Conservation (phyloP, 1,140 invertebrate genomes). For the Eumaeus atala region DNA sequence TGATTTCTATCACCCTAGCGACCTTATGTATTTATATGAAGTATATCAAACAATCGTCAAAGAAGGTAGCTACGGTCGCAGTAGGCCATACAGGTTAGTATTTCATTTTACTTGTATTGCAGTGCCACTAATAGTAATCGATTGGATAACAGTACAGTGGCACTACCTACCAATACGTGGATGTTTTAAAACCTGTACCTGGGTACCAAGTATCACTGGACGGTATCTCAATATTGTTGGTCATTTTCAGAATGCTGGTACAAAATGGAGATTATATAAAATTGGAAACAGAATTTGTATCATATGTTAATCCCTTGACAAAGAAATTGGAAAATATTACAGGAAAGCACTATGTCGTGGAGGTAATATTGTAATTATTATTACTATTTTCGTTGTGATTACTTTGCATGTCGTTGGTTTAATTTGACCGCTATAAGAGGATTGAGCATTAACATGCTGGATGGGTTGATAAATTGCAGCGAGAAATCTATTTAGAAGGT, state of each 20-base stretch:
- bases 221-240: too few species aligned
- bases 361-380: slow-evolving; percentile 66
- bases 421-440: too few species aligned
- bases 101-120: not conserved
- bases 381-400: too few species aligned
- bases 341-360: slow-evolving; percentile 88
- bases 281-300: slow-evolving; percentile 94
- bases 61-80: slow-evolving; percentile 77
- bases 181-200: too few species aligned
- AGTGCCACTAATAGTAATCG: too few species aligned
- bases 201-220: too few species aligned
- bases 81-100: slow-evolving; percentile 79
- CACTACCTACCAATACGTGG: too few species aligned
- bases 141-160: too few species aligned
- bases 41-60: slow-evolving; percentile 87
- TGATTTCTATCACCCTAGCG: slow-evolving; percentile 91
- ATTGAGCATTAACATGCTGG: too few species aligned
- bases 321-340: slow-evolving; percentile 92
- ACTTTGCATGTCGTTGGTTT: too few species aligned
- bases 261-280: slow-evolving; percentile 89
- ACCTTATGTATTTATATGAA: slow-evolving; percentile 85
- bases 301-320: slow-evolving; percentile 95
- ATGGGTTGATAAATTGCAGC: too few species aligned
- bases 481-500: too few species aligned
- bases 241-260: slow-evolving; percentile 79